A percentile compares a stretch with the other conserved stretches of the same genome.
phyloP scores from a whole-genome alignment of 2,113 vertebrate species.

The Merops nubicus region DNA sequence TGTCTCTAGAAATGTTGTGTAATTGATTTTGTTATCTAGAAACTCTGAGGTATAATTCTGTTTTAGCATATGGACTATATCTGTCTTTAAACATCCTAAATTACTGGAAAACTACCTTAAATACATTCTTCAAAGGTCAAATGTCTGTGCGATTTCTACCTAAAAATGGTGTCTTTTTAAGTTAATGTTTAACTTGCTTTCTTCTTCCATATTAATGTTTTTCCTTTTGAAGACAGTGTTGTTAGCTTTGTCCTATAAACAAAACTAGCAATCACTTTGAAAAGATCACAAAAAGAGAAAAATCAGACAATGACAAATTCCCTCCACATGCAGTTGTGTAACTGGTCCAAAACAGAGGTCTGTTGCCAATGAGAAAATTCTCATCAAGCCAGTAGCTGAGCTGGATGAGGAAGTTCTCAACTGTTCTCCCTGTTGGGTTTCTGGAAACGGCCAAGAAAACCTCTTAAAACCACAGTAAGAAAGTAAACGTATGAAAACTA shows the following conservation, averaged over 20 bases:
- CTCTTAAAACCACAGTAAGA: background rate
- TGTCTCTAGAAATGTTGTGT: background rate
- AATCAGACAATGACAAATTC: background rate
- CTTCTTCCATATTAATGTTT: background rate
- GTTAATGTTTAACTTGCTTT: background rate
- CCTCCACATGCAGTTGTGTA: background rate
- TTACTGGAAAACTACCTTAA: background rate
- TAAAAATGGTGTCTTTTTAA: background rate
- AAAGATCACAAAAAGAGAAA: background rate
- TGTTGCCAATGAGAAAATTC: background rate
- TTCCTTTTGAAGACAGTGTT: background rate
- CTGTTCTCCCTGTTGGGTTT: background rate
- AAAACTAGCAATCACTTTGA: background rate
- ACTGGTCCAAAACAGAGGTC: background rate
- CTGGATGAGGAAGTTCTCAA: background rate
- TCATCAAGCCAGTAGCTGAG: background rate
- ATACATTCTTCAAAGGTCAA: background rate
- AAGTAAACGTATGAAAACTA: background rate
- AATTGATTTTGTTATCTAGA: background rate
- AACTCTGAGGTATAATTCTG: background rate
- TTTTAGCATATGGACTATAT: background rate
- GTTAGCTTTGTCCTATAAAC: background rate
- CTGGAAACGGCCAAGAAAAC: constrained; percentile 3
- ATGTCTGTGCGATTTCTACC: background rate
- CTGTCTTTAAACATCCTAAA: background rate